Percentiles rank a stretch among this genome's conserved stretches.
phyloP scores from a whole-genome alignment of 2,888 invertebrate genomes.

The Lasioglossum marginatum region DNA sequence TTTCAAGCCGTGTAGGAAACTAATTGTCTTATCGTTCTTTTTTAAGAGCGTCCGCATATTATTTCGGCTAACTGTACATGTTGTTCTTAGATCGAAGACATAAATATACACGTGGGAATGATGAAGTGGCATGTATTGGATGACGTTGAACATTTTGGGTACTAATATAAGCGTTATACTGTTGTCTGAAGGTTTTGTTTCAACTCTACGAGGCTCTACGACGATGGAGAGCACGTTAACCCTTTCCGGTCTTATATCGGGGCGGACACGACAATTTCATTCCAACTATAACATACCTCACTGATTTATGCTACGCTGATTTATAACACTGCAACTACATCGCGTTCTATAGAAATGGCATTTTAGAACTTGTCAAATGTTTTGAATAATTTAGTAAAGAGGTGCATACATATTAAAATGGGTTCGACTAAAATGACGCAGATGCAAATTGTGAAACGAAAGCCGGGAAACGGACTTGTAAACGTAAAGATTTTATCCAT shows the following conservation, averaged over 20 bases:
- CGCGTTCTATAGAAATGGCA: not conserved
- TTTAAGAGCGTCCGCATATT: too few relatives aligned
- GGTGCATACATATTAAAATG: not conserved
- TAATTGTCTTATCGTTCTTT: too few relatives aligned
- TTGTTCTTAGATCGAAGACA: not conserved
- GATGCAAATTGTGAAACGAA: not conserved
- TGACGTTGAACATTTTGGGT: not conserved
- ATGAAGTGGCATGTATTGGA: not conserved
- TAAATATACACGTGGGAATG: not conserved
- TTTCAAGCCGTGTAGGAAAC: too few relatives aligned
- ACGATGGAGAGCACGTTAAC: not conserved
- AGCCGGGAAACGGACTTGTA: not conserved
- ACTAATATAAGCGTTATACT: not conserved
- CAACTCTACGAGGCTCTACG: not conserved
- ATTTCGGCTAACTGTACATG: not conserved
- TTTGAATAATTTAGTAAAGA: not conserved
- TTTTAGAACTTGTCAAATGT: not conserved
- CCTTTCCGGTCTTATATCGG: not conserved
- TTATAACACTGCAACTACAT: not conserved
- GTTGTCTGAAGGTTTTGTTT: not conserved
- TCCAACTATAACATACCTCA: not conserved
- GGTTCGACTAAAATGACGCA: not conserved
- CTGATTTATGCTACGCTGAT: not conserved
- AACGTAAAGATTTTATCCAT: not conserved
- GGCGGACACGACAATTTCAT: not conserved